Base-by-base conservation (phyloP, 2,113 vertebrate genomes). In the Pollimyrus isidori region DNA sequence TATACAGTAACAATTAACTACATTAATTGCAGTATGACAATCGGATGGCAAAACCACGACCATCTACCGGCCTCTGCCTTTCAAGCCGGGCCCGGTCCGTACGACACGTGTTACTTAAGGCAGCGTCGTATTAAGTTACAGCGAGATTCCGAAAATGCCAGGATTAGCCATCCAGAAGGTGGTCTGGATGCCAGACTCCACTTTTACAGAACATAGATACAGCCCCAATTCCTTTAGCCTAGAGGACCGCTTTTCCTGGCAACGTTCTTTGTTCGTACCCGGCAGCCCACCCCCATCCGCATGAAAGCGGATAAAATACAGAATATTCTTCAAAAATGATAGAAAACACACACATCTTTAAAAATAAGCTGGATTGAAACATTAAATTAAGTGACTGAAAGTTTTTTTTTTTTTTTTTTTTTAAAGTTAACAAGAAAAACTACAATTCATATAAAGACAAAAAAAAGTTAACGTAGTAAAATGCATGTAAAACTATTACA, bases 21-120 rank as follows among this genome's bases (percentile, higher is more conserved):
- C 13, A 73, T 39, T 17, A 21, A 42, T 21, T 39, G 35, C 35
- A 19, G 10, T 80, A 17, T 17, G 73, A 19, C 42, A 7, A 80
- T 39, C 19, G 26, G 26, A 21, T 53, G 30, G 17, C 48, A 35
- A 52, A 7, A 62, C 17, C 3, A 13, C 21, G 9, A 17, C 46
- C 15, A 17, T 88, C 6, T 0, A 9, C 30, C 50, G 39, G 39
- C 21, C 35, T 73, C 92, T 93, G 94, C 94, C 95, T 95, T 91
- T 92, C 42, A 11, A 92, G 46, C 91, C 92, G 93, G 93, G 92
- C 89, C 88, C 88, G 90, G 94, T 65, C 85, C 46, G 88, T 26
- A 56, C 88, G 94, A 96, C 96, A 96, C 95, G 96, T 96, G 95
- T 96, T 95, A 89, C 90, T 87, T 89, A 86, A 88, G 90, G 94